These are phyloP conservation scores for Cyprinodon variegatus DNA, from an alignment of 2,113 vertebrate genomes.

Conservation along the genomic window DNA sequence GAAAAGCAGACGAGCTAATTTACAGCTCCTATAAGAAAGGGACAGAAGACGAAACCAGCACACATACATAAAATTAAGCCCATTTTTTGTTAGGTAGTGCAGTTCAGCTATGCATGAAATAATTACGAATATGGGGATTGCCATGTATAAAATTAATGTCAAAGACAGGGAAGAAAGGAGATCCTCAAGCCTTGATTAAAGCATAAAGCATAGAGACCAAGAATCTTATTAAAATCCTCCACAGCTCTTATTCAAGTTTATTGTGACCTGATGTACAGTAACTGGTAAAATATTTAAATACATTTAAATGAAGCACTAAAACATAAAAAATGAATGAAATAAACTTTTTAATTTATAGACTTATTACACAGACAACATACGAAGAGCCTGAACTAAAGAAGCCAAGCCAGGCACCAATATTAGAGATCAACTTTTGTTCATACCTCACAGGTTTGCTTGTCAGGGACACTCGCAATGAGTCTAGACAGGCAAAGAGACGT, in stretches of 20 bases:
- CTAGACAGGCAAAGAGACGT: constrained; percentile 89
- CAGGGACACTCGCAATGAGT: constrained; percentile 93
- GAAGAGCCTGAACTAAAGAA: not conserved
- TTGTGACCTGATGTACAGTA: not conserved
- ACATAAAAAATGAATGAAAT: not conserved
- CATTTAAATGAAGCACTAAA: not conserved
- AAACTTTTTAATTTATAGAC: not conserved
- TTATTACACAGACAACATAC: not conserved
- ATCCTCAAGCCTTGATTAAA: not conserved
- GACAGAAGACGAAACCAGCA: not conserved
- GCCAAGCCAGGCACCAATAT: not conserved
- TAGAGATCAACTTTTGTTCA: constrained; percentile 4
- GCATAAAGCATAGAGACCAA: not conserved
- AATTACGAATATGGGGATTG: not conserved
- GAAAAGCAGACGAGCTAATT: not conserved
- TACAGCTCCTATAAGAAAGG: not conserved
- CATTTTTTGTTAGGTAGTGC: not conserved
- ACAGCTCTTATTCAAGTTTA: not conserved
- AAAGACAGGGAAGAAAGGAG: not conserved
- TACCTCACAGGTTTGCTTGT: constrained; percentile 99
- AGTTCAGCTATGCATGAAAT: not conserved
- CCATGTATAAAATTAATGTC: not conserved
- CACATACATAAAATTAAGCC: not conserved
- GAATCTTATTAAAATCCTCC: not conserved
- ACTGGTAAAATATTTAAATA: not conserved